Evolutionary conservation across 2,113 vertebrate genomes (phyloP).

Genomic region (Zeus faber): DNA sequence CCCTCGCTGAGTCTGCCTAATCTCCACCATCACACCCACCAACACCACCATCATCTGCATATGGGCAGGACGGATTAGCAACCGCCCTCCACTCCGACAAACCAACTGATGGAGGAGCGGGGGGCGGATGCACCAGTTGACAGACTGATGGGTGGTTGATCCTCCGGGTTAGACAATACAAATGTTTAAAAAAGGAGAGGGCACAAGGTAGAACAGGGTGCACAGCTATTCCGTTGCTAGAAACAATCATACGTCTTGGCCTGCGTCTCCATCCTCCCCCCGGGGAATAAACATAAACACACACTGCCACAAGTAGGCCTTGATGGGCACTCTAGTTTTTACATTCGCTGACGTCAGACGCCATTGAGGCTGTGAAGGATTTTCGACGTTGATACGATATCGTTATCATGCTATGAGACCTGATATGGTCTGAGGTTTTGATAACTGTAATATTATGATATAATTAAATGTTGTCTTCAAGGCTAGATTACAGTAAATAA

Average conservation of each 20-base stretch:
- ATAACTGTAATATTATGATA: too few relatives aligned
- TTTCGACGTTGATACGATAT: too few relatives aligned
- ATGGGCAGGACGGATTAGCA: slow-evolving; percentile 63
- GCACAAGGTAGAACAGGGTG: neutral
- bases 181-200: too few relatives aligned
- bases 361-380: too few relatives aligned
- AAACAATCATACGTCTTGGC: slow-evolving; percentile 7
- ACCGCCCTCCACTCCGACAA: neutral
- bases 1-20: slow-evolving; percentile 61
- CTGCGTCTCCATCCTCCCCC: neutral
- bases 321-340: slow-evolving; percentile 1
- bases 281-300: neutral
- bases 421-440: too few relatives aligned
- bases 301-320: slow-evolving; percentile 10
- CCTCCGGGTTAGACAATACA: slow-evolving; percentile 21
- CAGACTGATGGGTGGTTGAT: slow-evolving; percentile 1
- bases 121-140: slow-evolving; percentile 8
- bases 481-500: too few relatives aligned
- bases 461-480: too few relatives aligned
- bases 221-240: neutral
- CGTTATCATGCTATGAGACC: too few relatives aligned
- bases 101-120: slow-evolving; percentile 12
- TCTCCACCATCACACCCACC: slow-evolving; percentile 32
- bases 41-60: slow-evolving; percentile 56
- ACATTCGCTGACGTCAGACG: too few relatives aligned